Evolutionary conservation across 2,888 invertebrate genomes (phyloP).

Genomic region (Lithodes maja): DNA sequence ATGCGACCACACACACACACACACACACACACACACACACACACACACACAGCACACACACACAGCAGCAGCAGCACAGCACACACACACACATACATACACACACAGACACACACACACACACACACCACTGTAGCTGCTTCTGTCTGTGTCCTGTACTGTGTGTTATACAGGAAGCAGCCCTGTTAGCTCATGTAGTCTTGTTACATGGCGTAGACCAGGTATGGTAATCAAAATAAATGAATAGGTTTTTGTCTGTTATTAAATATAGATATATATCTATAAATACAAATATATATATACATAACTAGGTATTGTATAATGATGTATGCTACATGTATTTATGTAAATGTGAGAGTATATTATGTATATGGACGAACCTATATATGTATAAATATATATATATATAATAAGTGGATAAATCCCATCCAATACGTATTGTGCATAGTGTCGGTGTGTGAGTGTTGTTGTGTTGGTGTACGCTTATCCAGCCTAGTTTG

Average conservation of each 20-base stretch:
- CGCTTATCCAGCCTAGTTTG: neutral
- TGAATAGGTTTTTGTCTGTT: neutral
- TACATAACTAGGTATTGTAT: neutral
- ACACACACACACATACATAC: no score
- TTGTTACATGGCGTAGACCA: no score
- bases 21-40: no score
- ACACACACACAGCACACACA: no score
- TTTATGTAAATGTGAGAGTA: constrained; percentile 4
- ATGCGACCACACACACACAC: no score
- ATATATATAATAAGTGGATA: neutral
- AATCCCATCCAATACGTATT: neutral
- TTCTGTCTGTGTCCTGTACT: no score
- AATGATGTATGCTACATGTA: neutral
- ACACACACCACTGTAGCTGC: no score
- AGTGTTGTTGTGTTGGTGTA: neutral
- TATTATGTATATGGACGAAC: neutral
- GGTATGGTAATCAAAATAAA: no score
- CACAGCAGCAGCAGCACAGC: no score
- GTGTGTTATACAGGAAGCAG: no score
- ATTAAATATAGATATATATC: neutral
- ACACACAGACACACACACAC: no score
- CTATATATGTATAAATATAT: neutral
- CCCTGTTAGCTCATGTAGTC: no score
- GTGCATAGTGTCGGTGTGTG: constrained; percentile 13
- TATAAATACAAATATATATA: neutral